Conservation (phyloP, 2,797 vertebrate species). For the Sebastes iracundus region DNA sequence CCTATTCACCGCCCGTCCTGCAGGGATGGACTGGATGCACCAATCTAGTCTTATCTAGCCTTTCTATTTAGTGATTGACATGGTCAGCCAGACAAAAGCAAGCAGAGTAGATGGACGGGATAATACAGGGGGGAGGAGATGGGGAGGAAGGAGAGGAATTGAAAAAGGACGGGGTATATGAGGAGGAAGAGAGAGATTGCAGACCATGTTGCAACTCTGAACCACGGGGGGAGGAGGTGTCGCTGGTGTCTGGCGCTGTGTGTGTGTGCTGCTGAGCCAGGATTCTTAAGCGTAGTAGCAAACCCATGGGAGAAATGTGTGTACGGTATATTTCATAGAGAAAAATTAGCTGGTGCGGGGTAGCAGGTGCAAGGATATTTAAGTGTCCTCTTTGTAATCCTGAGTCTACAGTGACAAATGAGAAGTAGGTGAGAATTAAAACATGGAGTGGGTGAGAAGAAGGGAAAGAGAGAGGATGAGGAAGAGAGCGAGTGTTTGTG, state of each 20-base stretch:
- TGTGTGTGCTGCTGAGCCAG: not conserved
- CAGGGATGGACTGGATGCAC: constrained; percentile 3
- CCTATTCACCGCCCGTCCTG: constrained; percentile 32
- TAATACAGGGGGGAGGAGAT: constrained; percentile 2
- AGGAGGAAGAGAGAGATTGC: constrained; percentile 9
- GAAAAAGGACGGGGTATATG: constrained; percentile 3
- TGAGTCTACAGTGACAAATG: constrained; percentile 5
- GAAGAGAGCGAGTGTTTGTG: not conserved
- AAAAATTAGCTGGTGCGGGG: not conserved
- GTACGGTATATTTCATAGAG: constrained; percentile 6
- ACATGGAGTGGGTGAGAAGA: not conserved
- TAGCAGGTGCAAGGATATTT: not conserved
- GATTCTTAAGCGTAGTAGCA: not conserved
- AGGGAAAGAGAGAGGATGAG: not conserved
- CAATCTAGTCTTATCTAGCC: constrained; percentile 54
- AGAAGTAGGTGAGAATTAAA: constrained; percentile 33
- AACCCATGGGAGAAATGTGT: constrained; percentile 1
- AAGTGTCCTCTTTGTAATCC: constrained; percentile 1
- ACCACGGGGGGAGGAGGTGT: constrained; percentile 9
- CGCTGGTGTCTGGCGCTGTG: constrained; percentile 1
- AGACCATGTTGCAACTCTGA: constrained; percentile 29
- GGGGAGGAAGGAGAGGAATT: constrained; percentile 4
- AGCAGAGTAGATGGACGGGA: constrained; percentile 15
- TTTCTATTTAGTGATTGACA: constrained; percentile 61
- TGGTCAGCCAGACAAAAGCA: constrained; percentile 58